Evolutionary conservation across 2,888 invertebrate species (phyloP), one percentile per base, ranked within the genome.

Genomic region (Alsophila aescularia): DNA sequence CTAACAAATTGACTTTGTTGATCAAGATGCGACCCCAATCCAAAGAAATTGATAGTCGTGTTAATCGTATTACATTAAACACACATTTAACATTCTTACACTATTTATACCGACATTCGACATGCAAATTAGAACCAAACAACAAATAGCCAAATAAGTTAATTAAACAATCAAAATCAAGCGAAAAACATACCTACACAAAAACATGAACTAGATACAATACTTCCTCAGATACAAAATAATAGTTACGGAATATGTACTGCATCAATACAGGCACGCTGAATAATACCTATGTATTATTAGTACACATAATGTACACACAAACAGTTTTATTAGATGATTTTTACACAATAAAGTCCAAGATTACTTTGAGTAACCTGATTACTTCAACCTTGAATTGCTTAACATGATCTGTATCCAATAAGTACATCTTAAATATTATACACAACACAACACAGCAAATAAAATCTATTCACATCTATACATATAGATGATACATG

Each of bases 61-160:
- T 43, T 57, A 47, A 43, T 48, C 16, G 43, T 41, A 48, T 42
- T 52, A 57, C 37, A 48, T 45, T 36, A 59, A 59, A 71, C 72
- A 74, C 73, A 74, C 73, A 74, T 74, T n/a, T 72, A 77, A 69
- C 69, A 73, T 72, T 69, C 73, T 75, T 78, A 79, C 57, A n/a
- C 39, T 50, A 58, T 66, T 61, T 75, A 75, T 68, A 79, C 72
- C 73, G 66, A 77, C 75, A 78, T 72, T 69, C 67, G 68, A 79
- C 83, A 82, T 72, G 72, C 73, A 73, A 78, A 83, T 83, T 82
- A 84, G 77, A 66, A 85, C 79, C 81, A 83, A 86, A 83, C 80
- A 79, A 80, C 79, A 84, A 79, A 76, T 79, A 76, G 75, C 77
- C 75, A 78, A 83, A 83, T 87, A 87, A 84, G 82, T 85, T 86